Percentiles rank a stretch among this genome's conserved stretches.
Conservation (phyloP, 2,888 invertebrate genomes). For the Thymelicus sylvestris region DNA sequence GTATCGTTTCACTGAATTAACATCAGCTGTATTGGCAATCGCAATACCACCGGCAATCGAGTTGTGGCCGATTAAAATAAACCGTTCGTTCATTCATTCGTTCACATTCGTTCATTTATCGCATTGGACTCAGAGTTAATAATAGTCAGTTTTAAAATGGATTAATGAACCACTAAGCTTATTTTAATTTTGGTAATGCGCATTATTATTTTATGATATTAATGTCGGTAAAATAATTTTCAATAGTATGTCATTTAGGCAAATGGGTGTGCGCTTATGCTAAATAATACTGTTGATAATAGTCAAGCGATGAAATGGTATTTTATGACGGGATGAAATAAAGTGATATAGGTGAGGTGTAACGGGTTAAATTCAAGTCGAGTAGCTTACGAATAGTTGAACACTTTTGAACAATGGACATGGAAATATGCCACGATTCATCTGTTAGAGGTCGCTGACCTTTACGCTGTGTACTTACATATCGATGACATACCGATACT, state of each 20-base stretch:
- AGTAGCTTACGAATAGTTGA: no score
- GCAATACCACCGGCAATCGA: slow-evolving; percentile 13
- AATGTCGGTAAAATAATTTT: not conserved
- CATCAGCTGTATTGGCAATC: slow-evolving; percentile 15
- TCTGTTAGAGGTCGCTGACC: no score
- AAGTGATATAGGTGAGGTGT: not conserved
- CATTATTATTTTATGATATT: slow-evolving; percentile 2
- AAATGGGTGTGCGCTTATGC: not conserved
- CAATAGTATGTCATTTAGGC: not conserved
- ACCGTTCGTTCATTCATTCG: not conserved
- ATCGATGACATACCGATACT: no score
- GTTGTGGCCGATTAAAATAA: slow-evolving; percentile 28
- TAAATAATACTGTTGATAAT: not conserved
- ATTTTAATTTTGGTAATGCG: not conserved
- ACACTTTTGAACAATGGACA: no score
- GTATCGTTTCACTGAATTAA: slow-evolving; percentile 1
- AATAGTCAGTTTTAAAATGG: slow-evolving; percentile 21
- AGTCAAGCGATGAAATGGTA: not conserved
- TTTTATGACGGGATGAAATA: not conserved
- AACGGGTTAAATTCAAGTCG: no score
- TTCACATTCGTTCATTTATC: slow-evolving; percentile 12
- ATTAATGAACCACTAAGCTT: slow-evolving; percentile 17
- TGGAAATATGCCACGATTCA: no score
- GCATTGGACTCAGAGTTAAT: slow-evolving; percentile 16
- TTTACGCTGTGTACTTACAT: no score